Conservation (phyloP, 1,140 invertebrate species). For the Lepidotrigona ventralis region DNA sequence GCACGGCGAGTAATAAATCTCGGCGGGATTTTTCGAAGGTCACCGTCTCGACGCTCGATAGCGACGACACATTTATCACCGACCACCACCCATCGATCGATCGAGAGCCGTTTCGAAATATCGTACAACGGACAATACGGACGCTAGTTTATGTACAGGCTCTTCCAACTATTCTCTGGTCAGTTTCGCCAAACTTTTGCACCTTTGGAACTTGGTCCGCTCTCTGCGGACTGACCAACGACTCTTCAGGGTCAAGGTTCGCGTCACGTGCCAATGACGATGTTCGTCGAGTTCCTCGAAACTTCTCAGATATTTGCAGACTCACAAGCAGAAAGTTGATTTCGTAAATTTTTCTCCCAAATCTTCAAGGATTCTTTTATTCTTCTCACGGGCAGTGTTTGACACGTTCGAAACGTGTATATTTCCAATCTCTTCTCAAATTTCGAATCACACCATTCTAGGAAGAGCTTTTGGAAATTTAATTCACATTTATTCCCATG, state of each 20-base stretch:
- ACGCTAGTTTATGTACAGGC: not conserved
- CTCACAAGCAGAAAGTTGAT: too few species aligned
- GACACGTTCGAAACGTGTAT: too few species aligned
- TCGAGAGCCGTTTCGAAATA: conserved; percentile 24
- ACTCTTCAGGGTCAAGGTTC: conserved; percentile 51
- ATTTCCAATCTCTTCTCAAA: too few species aligned
- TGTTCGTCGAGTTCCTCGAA: not conserved
- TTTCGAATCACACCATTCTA: too few species aligned
- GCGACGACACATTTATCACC: conserved; percentile 4
- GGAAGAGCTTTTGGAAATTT: too few species aligned
- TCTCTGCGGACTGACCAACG: conserved; percentile 8
- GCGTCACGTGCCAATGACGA: conserved; percentile 29
- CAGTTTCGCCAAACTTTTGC: conserved; percentile 50
- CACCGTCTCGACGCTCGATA: not conserved
- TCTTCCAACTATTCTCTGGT: not conserved
- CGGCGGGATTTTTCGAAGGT: not conserved
- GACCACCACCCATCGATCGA: conserved; percentile 26
- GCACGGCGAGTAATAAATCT: conserved; percentile 15
- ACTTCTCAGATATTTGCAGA: too few species aligned
- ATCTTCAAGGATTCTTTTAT: too few species aligned
- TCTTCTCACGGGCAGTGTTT: too few species aligned
- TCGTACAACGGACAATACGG: not conserved
- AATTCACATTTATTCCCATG: too few species aligned
- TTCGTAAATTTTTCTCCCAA: too few species aligned
- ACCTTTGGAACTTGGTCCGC: conserved; percentile 42